A percentile compares a stretch with the other conserved stretches of the same genome.
Evolutionary conservation across 2,888 invertebrate genomes (phyloP).

Genomic region (Terebella lapidaria): DNA sequence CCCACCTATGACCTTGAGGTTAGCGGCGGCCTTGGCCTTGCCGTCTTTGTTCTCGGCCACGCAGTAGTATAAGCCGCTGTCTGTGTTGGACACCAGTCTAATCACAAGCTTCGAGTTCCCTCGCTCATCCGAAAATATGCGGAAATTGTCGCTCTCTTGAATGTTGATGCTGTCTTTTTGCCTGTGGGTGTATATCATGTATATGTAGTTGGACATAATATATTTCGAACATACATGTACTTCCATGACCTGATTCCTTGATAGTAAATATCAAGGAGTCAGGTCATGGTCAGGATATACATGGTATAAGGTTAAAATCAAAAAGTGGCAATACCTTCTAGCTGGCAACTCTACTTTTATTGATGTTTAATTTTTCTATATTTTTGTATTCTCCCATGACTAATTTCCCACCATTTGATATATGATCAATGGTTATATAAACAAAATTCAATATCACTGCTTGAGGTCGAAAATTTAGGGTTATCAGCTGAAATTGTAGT

Average conservation of each 20-base stretch:
- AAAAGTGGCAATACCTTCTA: no score
- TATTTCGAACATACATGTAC: no score
- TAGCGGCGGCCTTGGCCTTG: constrained; percentile 55
- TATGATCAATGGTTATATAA: no score
- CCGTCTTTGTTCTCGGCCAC: constrained; percentile 90
- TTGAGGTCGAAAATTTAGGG: no score
- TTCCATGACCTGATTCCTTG: not conserved
- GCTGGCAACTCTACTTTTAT: no score
- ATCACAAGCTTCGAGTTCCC: constrained; percentile 76
- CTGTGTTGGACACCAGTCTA: constrained; percentile 73
- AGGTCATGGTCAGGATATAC: no score
- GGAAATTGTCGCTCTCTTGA: constrained; percentile 56
- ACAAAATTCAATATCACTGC: no score
- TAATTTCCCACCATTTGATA: no score
- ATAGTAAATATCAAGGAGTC: not conserved
- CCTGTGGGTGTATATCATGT: constrained; percentile 5
- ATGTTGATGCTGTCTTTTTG: constrained; percentile 19
- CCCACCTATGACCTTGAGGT: constrained; percentile 43
- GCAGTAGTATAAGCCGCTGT: constrained; percentile 82
- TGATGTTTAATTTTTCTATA: no score
- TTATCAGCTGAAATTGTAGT: no score
- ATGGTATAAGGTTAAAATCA: no score
- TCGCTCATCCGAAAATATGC: constrained; percentile 85
- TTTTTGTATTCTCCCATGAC: no score
- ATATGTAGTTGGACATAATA: not conserved